phyloP scores from a whole-genome alignment of 2,888 invertebrate genomes.

The Thelaira solivaga region DNA sequence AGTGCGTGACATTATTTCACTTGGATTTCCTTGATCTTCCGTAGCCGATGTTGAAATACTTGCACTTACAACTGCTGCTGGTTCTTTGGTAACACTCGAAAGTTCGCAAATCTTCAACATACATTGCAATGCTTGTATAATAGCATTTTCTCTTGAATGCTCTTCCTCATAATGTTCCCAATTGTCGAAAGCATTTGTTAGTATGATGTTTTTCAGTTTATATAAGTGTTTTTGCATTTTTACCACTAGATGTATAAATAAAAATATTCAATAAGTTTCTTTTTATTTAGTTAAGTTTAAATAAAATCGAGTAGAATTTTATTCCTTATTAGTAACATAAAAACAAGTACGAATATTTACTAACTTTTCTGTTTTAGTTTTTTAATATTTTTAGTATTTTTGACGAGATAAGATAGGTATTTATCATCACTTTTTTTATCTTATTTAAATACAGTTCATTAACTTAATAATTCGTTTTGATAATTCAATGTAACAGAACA shows the following conservation, averaged over 20 bases:
- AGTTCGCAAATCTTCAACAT: constrained; percentile 74
- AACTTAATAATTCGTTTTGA: neutral
- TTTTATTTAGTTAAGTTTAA: constrained; percentile 27
- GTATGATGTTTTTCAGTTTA: constrained; percentile 72
- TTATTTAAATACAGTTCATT: constrained; percentile 7
- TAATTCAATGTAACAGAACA: constrained; percentile 27
- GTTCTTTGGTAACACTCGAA: constrained; percentile 67
- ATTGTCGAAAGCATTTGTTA: constrained; percentile 69
- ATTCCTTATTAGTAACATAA: neutral
- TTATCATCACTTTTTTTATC: constrained; percentile 32
- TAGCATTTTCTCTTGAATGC: constrained; percentile 70
- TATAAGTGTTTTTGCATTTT: constrained; percentile 75
- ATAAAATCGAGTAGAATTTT: constrained; percentile 14
- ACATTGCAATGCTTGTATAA: constrained; percentile 75
- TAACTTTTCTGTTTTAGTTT: neutral
- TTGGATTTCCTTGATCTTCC: constrained; percentile 28
- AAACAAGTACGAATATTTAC: neutral
- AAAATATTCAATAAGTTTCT: constrained; percentile 13
- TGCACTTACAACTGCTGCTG: constrained; percentile 65
- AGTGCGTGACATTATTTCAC: constrained; percentile 63
- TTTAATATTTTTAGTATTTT: neutral
- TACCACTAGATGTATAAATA: constrained; percentile 67
- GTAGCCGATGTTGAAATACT: constrained; percentile 53
- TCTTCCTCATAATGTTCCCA: constrained; percentile 72
- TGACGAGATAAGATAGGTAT: constrained; percentile 37